Evolutionary conservation across 2,888 invertebrate genomes (phyloP).

Genomic region (Coleophora flavipennella): DNA sequence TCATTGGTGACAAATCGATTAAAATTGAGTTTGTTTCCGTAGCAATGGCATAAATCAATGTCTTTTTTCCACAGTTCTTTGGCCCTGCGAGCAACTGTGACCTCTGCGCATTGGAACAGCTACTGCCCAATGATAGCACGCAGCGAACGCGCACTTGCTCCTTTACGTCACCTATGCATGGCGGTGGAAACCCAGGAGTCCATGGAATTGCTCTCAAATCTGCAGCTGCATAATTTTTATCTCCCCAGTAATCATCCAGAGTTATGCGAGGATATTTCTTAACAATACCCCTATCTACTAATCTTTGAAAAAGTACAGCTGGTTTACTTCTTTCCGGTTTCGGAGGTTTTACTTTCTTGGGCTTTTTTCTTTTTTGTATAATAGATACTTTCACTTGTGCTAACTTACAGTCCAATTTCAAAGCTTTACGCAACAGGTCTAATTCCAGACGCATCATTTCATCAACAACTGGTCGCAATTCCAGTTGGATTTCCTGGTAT

Average conservation of each 20-base stretch:
- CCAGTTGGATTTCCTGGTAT: constrained; percentile 75
- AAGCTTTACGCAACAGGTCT: constrained; percentile 63
- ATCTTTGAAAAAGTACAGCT: constrained; percentile 79
- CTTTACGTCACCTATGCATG: constrained; percentile 74
- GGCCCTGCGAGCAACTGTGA: constrained; percentile 82
- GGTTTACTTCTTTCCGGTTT: constrained; percentile 76
- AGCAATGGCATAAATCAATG: constrained; percentile 81
- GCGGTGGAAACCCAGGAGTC: constrained; percentile 60
- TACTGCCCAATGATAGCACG: constrained; percentile 69
- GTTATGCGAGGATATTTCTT: constrained; percentile 71
- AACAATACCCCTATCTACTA: constrained; percentile 80
- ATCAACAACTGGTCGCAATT: constrained; percentile 80
- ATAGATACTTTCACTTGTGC: constrained; percentile 29
- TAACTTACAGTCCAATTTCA: constrained; percentile 47
- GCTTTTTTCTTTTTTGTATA: constrained; percentile 47
- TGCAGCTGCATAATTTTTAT: constrained; percentile 75
- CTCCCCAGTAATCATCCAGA: constrained; percentile 79
- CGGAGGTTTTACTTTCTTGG: constrained; percentile 57
- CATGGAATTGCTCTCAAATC: constrained; percentile 56
- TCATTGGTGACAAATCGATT: constrained; percentile 82
- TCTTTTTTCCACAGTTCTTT: constrained; percentile 78
- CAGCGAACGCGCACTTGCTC: constrained; percentile 75
- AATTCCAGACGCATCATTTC: constrained; percentile 75
- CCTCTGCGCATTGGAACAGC: constrained; percentile 50
- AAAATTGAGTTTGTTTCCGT: constrained; percentile 82